Base-by-base conservation (phyloP, 2,797 vertebrate genomes). In the Platalea minor region DNA sequence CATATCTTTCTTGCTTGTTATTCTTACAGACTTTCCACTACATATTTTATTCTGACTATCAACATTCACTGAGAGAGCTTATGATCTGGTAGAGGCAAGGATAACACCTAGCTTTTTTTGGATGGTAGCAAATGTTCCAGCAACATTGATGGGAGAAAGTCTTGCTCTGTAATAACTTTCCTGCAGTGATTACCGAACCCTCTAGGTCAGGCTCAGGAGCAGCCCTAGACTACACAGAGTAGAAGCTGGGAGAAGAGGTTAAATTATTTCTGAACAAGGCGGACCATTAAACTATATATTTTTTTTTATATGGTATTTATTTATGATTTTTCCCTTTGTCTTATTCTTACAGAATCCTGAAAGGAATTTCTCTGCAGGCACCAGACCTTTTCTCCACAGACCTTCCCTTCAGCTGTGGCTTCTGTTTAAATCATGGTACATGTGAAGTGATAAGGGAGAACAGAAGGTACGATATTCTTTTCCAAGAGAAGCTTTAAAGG, bases 401-500 rank as follows among this genome's bases (percentile, higher is more conserved):
- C 75, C 57, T 81, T 96, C 53, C 33, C 79, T 81, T 91, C 81
- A 97, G 59, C 81, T 93, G 54, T 48, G 70, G 61, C 60, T 95
- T 91, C 91, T 88, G 26, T 92, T 97, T 95, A 88, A 91, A 91
- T 95, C n/a, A 15, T 37, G 31, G 53, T 70, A 77, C 50, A 57
- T 70, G 28, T 83, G 51, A 90, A 83, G 19, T 59, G 88, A 84
- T 81, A 95, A 93, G 61, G 37, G 41, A 75, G 85, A 97, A 94
- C 91, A 96, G 95, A 96, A 96, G 92, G 85, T 54, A 81, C 77
- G 84, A 88, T 95, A 97, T 83, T 95, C 69, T 94, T 97, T 96
- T 95, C 70, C 80, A 95, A 96, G 89, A 86, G 93, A 97, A 96
- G 85, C 72, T 97, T 97, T 97, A 97, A 97, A 97, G 35, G 53